Evolutionary conservation across 2,888 invertebrate species (phyloP).

Genomic region (Globia sparganii): DNA sequence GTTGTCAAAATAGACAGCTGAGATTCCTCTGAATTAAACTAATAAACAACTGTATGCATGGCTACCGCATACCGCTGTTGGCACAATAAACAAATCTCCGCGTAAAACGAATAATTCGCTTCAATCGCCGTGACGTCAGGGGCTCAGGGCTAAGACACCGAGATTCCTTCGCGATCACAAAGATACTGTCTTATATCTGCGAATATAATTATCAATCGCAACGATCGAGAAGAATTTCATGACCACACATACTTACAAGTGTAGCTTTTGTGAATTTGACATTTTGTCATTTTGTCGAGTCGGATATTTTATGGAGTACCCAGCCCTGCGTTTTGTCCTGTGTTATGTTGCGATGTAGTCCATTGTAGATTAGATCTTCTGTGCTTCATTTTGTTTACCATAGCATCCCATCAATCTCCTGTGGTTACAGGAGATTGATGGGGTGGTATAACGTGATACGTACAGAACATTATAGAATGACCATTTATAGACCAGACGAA

Average conservation of each 20-base stretch:
- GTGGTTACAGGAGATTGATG: neutral
- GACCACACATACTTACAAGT: neutral
- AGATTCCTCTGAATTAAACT: slow-evolving; percentile 15
- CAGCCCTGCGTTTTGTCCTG: neutral
- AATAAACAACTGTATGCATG: slow-evolving; percentile 27
- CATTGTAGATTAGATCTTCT: neutral
- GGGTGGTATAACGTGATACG: too few relatives aligned
- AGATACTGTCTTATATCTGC: neutral
- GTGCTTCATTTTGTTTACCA: neutral
- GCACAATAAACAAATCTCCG: slow-evolving; percentile 19
- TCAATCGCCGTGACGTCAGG: slow-evolving; percentile 33
- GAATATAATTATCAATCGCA: neutral
- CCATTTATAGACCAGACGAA: neutral
- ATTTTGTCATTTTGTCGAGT: neutral
- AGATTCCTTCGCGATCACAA: slow-evolving; percentile 20
- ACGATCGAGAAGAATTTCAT: neutral
- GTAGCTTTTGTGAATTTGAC: neutral
- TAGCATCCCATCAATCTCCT: neutral
- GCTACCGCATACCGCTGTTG: slow-evolving; percentile 7
- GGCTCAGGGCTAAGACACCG: neutral
- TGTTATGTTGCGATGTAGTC: neutral
- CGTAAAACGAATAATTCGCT: slow-evolving; percentile 5
- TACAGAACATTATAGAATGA: neutral
- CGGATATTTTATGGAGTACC: neutral
- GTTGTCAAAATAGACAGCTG: slow-evolving; percentile 3